Conservation (phyloP, 2,797 vertebrate genomes). For the Anguilla pacifica region DNA sequence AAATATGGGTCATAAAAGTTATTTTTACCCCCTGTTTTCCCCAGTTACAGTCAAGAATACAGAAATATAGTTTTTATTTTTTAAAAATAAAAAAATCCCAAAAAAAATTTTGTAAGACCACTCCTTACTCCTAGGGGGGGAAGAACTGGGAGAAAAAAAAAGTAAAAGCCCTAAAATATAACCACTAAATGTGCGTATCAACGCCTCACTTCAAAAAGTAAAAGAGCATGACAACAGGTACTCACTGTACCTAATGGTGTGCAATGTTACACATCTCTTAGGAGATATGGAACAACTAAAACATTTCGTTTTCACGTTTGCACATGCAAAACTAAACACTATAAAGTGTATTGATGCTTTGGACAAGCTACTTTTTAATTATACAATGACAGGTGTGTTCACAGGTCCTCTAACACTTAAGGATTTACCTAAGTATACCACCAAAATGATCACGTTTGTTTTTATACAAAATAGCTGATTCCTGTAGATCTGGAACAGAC, state of each 20-base stretch:
- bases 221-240: neutral
- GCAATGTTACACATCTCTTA: neutral
- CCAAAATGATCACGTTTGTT: neutral
- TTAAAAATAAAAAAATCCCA: neutral
- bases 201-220: neutral
- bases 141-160: neutral
- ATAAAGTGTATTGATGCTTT: neutral
- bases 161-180: neutral
- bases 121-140: neutral
- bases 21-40: too few relatives aligned
- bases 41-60: neutral
- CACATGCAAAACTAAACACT: conserved; percentile 11
- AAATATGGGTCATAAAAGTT: neutral
- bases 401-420: neutral
- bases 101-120: neutral
- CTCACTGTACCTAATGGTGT: neutral
- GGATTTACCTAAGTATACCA: neutral
- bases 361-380: conserved; percentile 3
- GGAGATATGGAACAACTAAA: conserved; percentile 8
- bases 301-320: conserved; percentile 7
- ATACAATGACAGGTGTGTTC: conserved; percentile 1
- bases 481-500: neutral
- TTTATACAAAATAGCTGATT: neutral
- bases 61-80: neutral
- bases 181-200: neutral